phyloP scores from a whole-genome alignment of 2,888 invertebrate genomes.

The Plemyria rubiginata region DNA sequence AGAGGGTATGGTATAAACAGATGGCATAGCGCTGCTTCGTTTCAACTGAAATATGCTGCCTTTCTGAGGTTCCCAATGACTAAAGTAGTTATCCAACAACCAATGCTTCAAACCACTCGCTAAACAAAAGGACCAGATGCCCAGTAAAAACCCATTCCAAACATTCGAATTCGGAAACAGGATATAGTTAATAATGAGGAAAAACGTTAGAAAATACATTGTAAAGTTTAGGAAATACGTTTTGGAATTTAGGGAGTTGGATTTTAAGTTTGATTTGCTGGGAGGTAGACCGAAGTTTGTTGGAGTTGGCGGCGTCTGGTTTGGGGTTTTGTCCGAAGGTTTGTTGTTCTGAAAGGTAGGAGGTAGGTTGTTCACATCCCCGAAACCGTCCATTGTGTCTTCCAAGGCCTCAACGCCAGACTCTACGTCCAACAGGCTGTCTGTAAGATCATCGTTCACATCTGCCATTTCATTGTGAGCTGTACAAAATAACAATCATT shows the following conservation, averaged over 20 bases:
- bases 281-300: slow-evolving; percentile 64
- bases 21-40: slow-evolving; percentile 52
- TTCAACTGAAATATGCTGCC: slow-evolving; percentile 58
- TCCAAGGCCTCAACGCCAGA: slow-evolving; percentile 82
- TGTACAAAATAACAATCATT: slow-evolving; percentile 41
- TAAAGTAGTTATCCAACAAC: slow-evolving; percentile 72
- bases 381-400: slow-evolving; percentile 71
- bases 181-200: slow-evolving; percentile 64
- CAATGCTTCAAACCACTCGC: slow-evolving; percentile 65
- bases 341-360: slow-evolving; percentile 42
- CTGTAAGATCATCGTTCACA: slow-evolving; percentile 57
- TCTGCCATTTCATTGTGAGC: slow-evolving; percentile 64
- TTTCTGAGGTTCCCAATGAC: slow-evolving; percentile 61
- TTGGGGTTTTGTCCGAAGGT: slow-evolving; percentile 45
- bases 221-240: slow-evolving; percentile 63
- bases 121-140: slow-evolving; percentile 73
- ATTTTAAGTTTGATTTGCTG: slow-evolving; percentile 59
- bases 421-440: slow-evolving; percentile 74
- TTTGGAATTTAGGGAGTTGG: slow-evolving; percentile 47
- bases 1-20: slow-evolving; percentile 84
- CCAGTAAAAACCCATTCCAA: slow-evolving; percentile 78
- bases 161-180: slow-evolving; percentile 70
- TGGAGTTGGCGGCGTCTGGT: slow-evolving; percentile 41
- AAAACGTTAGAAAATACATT: slow-evolving; percentile 71
- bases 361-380: slow-evolving; percentile 56